Conservation (phyloP, 2,888 invertebrate species). For the Nomada hirtipes region DNA sequence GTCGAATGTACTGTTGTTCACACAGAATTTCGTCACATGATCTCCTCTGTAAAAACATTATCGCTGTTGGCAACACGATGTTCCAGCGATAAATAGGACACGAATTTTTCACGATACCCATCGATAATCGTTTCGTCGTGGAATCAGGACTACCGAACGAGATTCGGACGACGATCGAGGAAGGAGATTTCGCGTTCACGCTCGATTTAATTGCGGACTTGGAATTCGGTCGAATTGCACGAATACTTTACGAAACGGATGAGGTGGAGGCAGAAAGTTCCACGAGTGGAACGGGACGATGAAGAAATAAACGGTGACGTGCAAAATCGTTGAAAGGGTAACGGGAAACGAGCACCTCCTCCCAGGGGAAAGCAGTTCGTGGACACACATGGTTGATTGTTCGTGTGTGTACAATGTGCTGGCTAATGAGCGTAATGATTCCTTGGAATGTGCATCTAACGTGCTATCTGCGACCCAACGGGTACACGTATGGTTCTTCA, state of each 20-base stretch:
- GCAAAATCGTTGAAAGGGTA: slow-evolving; percentile 19
- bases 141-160: background rate
- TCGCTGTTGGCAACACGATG: background rate
- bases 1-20: background rate
- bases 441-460: slow-evolving; percentile 49
- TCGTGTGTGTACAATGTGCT: slow-evolving; percentile 35
- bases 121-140: background rate
- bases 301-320: slow-evolving; percentile 14
- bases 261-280: background rate
- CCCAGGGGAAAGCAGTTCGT: slow-evolving; percentile 20
- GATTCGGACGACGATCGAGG: background rate
- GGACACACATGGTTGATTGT: background rate
- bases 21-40: background rate
- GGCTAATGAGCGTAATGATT: slow-evolving; percentile 54
- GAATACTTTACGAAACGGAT: background rate
- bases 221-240: background rate
- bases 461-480: slow-evolving; percentile 40
- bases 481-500: slow-evolving; percentile 30
- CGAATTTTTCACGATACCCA: background rate
- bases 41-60: background rate
- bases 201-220: slow-evolving; percentile 1
- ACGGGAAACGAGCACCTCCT: slow-evolving; percentile 18
- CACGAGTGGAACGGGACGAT: background rate
- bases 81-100: background rate
- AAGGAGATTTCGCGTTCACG: background rate